Conservation (phyloP, 2,888 invertebrate species). For the Chydorus sphaericus region DNA sequence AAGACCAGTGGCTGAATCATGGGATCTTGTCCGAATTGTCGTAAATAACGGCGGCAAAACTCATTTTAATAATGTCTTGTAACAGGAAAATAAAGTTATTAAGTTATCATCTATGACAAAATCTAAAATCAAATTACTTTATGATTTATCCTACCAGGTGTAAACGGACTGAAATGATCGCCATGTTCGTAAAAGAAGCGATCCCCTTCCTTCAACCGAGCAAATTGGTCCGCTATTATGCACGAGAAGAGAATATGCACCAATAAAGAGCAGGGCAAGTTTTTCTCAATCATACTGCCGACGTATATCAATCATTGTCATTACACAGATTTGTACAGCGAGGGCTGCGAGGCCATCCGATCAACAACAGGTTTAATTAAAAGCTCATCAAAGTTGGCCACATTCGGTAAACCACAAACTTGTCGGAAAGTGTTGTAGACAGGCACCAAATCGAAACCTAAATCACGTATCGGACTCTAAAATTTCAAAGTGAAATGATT, state of each 20-base stretch:
- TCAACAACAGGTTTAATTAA: slow-evolving; percentile 42
- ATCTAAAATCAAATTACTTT: neutral
- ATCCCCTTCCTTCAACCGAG: slow-evolving; percentile 68
- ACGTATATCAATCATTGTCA: slow-evolving; percentile 77
- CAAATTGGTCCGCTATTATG: slow-evolving; percentile 75
- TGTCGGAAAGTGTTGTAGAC: slow-evolving; percentile 24
- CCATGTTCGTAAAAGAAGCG: slow-evolving; percentile 55
- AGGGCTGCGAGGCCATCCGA: slow-evolving; percentile 43
- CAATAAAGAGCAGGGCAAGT: slow-evolving; percentile 56
- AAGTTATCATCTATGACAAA: neutral
- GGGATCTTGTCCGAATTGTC: slow-evolving; percentile 52
- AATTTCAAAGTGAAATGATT: neutral
- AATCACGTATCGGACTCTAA: slow-evolving; percentile 8
- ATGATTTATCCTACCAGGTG: slow-evolving; percentile 19
- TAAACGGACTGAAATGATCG: slow-evolving; percentile 21
- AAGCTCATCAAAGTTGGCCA: neutral
- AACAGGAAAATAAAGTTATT: slow-evolving; percentile 8
- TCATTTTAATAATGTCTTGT: slow-evolving; percentile 37
- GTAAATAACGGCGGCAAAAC: slow-evolving; percentile 57
- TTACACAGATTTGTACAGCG: slow-evolving; percentile 57
- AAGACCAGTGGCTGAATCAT: slow-evolving; percentile 51
- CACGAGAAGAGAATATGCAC: slow-evolving; percentile 84
- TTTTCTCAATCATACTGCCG: slow-evolving; percentile 62
- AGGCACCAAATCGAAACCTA: slow-evolving; percentile 18
- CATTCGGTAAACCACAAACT: slow-evolving; percentile 23